A percentile compares a stretch with the other conserved stretches of the same genome.
phyloP scores from a whole-genome alignment of 2,113 vertebrate genomes.

The Entomyzon cyanotis region DNA sequence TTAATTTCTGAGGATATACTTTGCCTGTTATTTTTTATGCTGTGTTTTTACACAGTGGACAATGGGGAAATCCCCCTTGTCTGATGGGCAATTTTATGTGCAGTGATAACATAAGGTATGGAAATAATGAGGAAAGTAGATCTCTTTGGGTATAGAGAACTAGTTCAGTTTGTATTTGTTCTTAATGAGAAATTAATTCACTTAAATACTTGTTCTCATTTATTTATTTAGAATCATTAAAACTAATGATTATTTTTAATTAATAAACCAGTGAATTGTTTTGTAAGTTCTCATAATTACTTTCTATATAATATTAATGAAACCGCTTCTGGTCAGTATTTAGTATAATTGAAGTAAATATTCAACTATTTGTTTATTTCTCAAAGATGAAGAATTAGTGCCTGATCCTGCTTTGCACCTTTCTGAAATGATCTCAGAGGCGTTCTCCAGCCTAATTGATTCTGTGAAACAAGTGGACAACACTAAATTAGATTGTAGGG shows the following conservation, averaged over 20 bases:
- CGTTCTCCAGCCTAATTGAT: not conserved
- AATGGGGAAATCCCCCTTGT: not conserved
- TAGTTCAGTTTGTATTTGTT: not conserved
- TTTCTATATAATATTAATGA: not conserved
- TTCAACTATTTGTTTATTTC: not conserved
- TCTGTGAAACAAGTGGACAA: not conserved
- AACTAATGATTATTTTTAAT: not conserved
- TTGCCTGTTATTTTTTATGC: not conserved
- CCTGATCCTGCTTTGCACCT: not conserved
- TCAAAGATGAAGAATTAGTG: not conserved
- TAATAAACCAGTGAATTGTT: not conserved
- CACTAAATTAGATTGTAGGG: not conserved
- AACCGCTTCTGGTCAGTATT: not conserved
- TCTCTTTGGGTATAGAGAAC: not conserved
- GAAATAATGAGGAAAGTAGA: not conserved
- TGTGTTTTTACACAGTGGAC: not conserved
- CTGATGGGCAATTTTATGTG: not conserved
- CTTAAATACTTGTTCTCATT: not conserved
- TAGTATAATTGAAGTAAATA: not conserved
- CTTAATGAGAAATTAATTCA: not conserved
- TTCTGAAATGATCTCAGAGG: not conserved
- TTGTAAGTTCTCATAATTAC: not conserved
- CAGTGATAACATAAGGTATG: not conserved
- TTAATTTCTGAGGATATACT: not conserved
- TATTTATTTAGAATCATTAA: not conserved